Percentiles rank a stretch among this genome's conserved stretches.
These are phyloP conservation scores for Yoshiicerus persimilis DNA, from an alignment of 1,140 invertebrate genomes.

Conservation along the genomic window DNA sequence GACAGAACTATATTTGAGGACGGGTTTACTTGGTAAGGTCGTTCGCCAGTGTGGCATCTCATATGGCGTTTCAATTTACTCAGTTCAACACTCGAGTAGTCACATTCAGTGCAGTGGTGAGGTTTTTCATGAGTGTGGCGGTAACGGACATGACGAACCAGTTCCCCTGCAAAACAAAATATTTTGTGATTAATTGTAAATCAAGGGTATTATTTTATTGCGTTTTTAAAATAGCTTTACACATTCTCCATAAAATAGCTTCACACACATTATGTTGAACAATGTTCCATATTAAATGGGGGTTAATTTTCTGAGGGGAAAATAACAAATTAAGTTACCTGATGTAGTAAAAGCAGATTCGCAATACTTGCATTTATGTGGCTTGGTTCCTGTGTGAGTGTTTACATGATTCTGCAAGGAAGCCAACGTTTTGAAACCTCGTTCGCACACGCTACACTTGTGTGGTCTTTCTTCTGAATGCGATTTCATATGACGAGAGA, in stretches of 20 bases:
- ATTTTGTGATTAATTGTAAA: neutral
- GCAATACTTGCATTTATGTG: slow-evolving; percentile 91
- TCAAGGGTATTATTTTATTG: neutral
- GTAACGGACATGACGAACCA: slow-evolving; percentile 88
- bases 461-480: slow-evolving; percentile 93
- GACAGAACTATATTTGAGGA: slow-evolving; percentile 2
- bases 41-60: slow-evolving; percentile 85
- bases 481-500: slow-evolving; percentile 91
- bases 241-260: neutral
- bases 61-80: slow-evolving; percentile 91
- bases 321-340: too few relatives aligned
- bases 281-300: too few relatives aligned
- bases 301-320: too few relatives aligned
- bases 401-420: slow-evolving; percentile 95
- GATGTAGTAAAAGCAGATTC: slow-evolving; percentile 93
- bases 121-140: slow-evolving; percentile 93
- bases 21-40: slow-evolving; percentile 71
- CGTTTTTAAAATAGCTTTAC: too few relatives aligned
- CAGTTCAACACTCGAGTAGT: slow-evolving; percentile 91
- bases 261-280: too few relatives aligned
- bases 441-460: slow-evolving; percentile 90
- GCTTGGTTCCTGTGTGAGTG: slow-evolving; percentile 93
- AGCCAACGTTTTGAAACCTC: slow-evolving; percentile 91
- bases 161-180: slow-evolving; percentile 68
- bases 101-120: slow-evolving; percentile 90